Percentiles rank a stretch among this genome's conserved stretches.
Evolutionary conservation across 2,888 invertebrate species (phyloP).

Genomic region (Schrankia costaestrigalis): DNA sequence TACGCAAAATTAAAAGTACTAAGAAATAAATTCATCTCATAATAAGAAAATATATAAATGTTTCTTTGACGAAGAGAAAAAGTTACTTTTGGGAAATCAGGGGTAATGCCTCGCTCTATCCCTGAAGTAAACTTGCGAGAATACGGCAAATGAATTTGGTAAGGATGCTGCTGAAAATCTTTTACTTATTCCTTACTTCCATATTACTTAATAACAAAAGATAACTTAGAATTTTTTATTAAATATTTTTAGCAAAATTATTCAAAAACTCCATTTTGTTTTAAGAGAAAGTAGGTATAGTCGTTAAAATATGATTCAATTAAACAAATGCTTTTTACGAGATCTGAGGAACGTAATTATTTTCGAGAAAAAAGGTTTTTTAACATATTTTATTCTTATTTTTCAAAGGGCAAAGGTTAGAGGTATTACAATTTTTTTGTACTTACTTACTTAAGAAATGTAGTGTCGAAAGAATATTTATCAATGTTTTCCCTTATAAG

Average conservation of each 20-base stretch:
- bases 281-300: slow-evolving; percentile 1
- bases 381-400: not conserved
- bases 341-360: slow-evolving; percentile 1
- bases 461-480: too few relatives aligned
- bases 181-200: slow-evolving; percentile 1
- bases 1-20: slow-evolving; percentile 20
- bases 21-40: slow-evolving; percentile 14
- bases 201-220: too few relatives aligned
- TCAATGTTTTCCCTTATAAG: too few relatives aligned
- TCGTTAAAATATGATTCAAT: slow-evolving; percentile 14
- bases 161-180: slow-evolving; percentile 8
- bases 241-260: too few relatives aligned
- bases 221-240: too few relatives aligned
- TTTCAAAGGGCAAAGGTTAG: slow-evolving; percentile 6
- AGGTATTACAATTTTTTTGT: too few relatives aligned
- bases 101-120: slow-evolving; percentile 19
- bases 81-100: slow-evolving; percentile 41
- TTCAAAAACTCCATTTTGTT: slow-evolving; percentile 8
- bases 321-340: slow-evolving; percentile 7
- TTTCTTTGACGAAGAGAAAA: slow-evolving; percentile 21
- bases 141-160: slow-evolving; percentile 12
- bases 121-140: slow-evolving; percentile 28
- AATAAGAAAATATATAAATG: slow-evolving; percentile 18
- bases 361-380: not conserved
- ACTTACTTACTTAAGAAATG: too few relatives aligned